A percentile compares a stretch with the other conserved stretches of the same genome.
Conservation (phyloP, 2,797 vertebrate genomes). For the Neosilurus mollespiculum region DNA sequence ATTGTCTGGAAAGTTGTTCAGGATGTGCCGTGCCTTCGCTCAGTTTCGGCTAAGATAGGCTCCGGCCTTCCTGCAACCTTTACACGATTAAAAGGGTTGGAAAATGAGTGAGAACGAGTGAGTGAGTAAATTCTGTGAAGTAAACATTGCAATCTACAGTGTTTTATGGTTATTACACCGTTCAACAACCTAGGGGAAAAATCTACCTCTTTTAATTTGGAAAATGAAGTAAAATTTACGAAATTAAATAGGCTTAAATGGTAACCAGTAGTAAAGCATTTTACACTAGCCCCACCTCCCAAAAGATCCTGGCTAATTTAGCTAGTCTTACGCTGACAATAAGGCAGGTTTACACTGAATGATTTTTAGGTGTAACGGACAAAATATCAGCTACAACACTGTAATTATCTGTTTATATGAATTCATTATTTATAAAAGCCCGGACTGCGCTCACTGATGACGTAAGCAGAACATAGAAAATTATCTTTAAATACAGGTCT, state of each 20-base stretch:
- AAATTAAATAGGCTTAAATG: neutral
- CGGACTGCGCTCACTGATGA: too few relatives aligned
- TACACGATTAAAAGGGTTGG: too few relatives aligned
- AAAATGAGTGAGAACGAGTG: too few relatives aligned
- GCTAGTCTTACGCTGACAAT: neutral
- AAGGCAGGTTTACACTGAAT: neutral
- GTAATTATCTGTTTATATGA: too few relatives aligned
- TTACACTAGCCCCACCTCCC: neutral
- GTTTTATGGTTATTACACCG: neutral
- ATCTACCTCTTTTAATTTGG: neutral
- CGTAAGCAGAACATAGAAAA: too few relatives aligned
- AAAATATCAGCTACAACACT: neutral
- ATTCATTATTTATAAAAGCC: too few relatives aligned
- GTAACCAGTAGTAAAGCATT: neutral
- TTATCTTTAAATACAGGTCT: too few relatives aligned
- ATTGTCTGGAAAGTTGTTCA: too few relatives aligned
- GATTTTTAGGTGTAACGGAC: neutral
- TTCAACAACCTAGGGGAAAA: neutral
- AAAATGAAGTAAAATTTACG: neutral
- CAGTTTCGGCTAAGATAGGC: too few relatives aligned
- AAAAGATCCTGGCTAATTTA: neutral
- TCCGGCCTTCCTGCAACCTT: too few relatives aligned
- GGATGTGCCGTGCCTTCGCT: too few relatives aligned
- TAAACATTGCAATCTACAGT: neutral
- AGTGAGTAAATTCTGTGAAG: neutral